Evolutionary conservation across 2,888 invertebrate genomes (phyloP), one percentile per base, ranked within the genome.

Genomic region (Agrypnus murinus): DNA sequence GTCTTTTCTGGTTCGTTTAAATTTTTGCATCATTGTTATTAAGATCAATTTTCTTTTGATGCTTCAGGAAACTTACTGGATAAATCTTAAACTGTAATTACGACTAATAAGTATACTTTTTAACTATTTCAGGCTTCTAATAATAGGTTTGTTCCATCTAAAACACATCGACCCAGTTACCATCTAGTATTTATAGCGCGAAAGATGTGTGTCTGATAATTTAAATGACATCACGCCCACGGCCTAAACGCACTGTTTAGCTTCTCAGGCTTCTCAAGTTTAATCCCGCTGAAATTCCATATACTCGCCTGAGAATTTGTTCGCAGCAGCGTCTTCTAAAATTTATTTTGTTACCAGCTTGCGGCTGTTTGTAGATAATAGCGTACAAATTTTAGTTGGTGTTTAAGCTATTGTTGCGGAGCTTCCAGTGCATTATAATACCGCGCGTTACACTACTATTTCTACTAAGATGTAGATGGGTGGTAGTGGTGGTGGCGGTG

Each of bases 331-430:
- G 53, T 50, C 50, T 64, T 64, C 45, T 64, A 64, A 64, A 64
- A 64, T 64, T 64, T 64, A 64, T 64, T 64, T 64, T 19, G 64
- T 64, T 40, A 64, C 53, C 64, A 38, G 64, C 50, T 64, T 64
- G 64, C 53, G 50, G 50, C 50, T 50, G 50, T 64, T 48, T 38
- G 50, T 38, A 64, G 50, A 64, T 50, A 50, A 64, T 64, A 64
- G 40, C 36, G 36, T 19, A 38, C 36, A 48, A 64, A 64, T 50
- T 64, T 64, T 64, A 36, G 50, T 64, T 62, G 43, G 48, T 62
- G 46, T 48, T 62, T 48, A 59, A 62, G 62, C 62, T 62, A 46
- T 62, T 46, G 62, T 46, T 62, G 62, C 9, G 46, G 43, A 32
- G 46, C 32, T 46, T 19, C 31, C 43, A 40, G 40, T 40, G 58